Base-by-base conservation (phyloP, 1,140 invertebrate species). In the Nephila pilipes region DNA sequence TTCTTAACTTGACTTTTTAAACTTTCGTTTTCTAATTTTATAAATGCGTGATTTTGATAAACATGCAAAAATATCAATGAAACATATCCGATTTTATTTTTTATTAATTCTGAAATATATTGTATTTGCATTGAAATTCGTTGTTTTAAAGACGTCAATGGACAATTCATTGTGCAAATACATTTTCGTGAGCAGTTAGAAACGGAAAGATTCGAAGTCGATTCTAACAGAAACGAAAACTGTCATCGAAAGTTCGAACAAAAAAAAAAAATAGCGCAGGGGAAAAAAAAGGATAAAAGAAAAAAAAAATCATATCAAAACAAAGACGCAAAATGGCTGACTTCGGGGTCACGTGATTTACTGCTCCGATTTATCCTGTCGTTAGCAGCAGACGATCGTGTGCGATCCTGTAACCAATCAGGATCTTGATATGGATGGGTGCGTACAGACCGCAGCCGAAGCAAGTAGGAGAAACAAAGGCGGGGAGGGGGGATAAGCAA, bases 311-410 rank as follows among this genome's bases (percentile, higher is more conserved):
- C 8, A 16, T 57, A 83, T 54, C 32, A 79, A 90, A 88, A 88
- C 38, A 88, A 65, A 60, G 55, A 83, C 18, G 83, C 54, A 83
- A 83, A 60, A 91, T 91, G 89, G 80, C 79, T 32, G 89, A 91
- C 89, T 91, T 25, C 20, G 46, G 55, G 75, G 89, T 91, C 79
- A 91, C 57, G 63, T 92, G 90, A 92, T 91, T 81, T 91, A 91
- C 89, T 75, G 91, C 32, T 87, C 55, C 58, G 81, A 93, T 87
- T 93, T 87, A 83, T 93, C 60, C 55, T 75, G 90, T 92, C 90
- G 79, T 92, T 85, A 92, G 60, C 90, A 55, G 90, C 38, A 85
- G 90, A 85, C 81, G 90, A 92, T 85, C 63, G 80, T 75, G 46
- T 93, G 58, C 83, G 36, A 87, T 79, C 65, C 46, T 79, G 36